Base-by-base conservation (phyloP, 2,888 invertebrate genomes). In the Nemoura dubitans region DNA sequence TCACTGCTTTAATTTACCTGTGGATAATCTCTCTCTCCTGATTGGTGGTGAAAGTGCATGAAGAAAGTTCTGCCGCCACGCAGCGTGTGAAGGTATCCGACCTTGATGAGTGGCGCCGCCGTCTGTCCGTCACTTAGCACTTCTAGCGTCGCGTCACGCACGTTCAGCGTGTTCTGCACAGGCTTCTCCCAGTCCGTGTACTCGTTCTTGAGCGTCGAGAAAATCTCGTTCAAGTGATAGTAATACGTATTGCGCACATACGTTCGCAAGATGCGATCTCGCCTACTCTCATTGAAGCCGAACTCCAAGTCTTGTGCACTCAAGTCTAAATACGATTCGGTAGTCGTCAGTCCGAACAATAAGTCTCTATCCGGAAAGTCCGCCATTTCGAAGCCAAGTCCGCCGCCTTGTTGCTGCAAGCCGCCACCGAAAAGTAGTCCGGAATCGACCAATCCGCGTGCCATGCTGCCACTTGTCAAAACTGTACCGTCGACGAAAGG, bases 131-230 rank as follows among this genome's bases (percentile, higher is more conserved):
- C 98, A 90, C 98, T 97, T 86, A 98, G 92, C 88, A 98, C 95
- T 91, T 97, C 96, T 88, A 98, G 93, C 28, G 97, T 95, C 86
- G 95, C 97, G 91, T 96, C 98, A 90, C 97, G 95, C 89, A 97
- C 97, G 91, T 96, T 96, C 90, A 96, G 93, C 88, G 97, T 96
- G 91, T 96, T 97, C 90, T 97, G 96, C 89, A 97, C 95, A 0
- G 97, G 96, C 89, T 95, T 94, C 92, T 97, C 97, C 98, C 98
- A 98, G 92, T 98, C 98, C 87, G 98, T 98, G 92, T 99, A 99
- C 92, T 98, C 98, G 91, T 98, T 98, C 92, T 96, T 93, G 59
- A 98, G 93, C 86, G 98, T 98, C 86, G 98, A 97, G 92, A 97
- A 97, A 90, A 97, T 97, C 93, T 98, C 98, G 92, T 97, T 98